Percentiles rank a stretch among this genome's conserved stretches.
Conservation (phyloP, 2,113 vertebrate species). For the Parus major region DNA sequence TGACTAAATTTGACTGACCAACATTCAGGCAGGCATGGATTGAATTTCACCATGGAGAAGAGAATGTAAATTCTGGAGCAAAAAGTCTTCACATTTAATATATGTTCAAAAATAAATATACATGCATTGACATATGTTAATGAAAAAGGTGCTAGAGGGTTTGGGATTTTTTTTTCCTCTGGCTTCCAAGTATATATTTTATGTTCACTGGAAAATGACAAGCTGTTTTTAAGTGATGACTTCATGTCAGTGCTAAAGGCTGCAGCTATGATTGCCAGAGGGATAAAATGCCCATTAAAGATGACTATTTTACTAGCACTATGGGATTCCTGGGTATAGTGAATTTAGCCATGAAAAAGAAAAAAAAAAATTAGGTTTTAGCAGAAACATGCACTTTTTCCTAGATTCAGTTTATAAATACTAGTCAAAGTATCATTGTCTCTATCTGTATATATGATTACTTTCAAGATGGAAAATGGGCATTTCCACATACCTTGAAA, state of each 20-base stretch:
- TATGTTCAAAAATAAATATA: background rate
- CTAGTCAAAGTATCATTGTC: slow-evolving; percentile 3
- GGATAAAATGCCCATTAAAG: slow-evolving; percentile 22
- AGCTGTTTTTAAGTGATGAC: background rate
- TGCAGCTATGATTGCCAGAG: background rate
- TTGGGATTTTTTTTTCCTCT: background rate
- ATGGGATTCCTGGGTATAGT: background rate
- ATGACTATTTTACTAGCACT: background rate
- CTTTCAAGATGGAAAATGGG: background rate
- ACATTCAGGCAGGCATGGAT: background rate
- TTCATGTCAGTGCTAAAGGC: background rate
- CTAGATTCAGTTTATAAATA: slow-evolving; percentile 29
- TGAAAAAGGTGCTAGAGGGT: background rate
- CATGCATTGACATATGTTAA: background rate
- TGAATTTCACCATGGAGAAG: background rate
- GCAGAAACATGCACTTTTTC: background rate
- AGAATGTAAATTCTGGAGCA: background rate
- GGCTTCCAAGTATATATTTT: background rate
- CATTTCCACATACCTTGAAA: slow-evolving; percentile 41
- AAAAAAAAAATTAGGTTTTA: fast-evolving
- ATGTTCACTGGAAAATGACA: background rate
- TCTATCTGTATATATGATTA: background rate
- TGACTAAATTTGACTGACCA: background rate
- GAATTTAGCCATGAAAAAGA: background rate
- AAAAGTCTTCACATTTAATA: background rate